These are phyloP conservation scores for Caenorhabditis remanei DNA, from an alignment of 1,140 invertebrate species.

Conservation along the genomic window DNA sequence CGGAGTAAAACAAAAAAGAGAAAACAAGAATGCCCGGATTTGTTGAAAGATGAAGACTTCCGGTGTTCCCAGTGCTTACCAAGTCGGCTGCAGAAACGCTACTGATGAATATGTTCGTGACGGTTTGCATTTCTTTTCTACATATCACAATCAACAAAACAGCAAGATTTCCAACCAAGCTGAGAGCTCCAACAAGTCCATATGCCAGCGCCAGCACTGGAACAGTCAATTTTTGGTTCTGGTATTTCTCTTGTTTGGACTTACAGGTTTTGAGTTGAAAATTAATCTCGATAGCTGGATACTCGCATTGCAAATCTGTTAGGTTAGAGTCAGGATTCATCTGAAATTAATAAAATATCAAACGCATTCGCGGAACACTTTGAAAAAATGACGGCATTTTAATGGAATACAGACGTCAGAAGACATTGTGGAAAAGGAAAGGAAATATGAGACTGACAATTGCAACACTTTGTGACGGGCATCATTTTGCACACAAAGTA, in stretches of 20 bases:
- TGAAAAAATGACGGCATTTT: not conserved
- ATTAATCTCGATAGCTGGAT: not conserved
- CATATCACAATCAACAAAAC: constrained; percentile 64
- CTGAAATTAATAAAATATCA: not conserved
- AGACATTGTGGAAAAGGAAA: not conserved
- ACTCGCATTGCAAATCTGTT: constrained; percentile 44
- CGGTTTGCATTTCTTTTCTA: constrained; percentile 62
- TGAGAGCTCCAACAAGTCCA: constrained; percentile 61
- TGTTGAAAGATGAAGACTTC: not conserved
- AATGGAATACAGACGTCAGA: not conserved
- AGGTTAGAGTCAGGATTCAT: constrained; percentile 32
- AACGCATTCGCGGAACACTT: not conserved
- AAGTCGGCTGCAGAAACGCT: constrained; percentile 65
- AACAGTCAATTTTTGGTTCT: not conserved
- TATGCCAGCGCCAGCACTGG: constrained; percentile 60
- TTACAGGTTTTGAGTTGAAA: constrained; percentile 24
- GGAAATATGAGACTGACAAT: constrained; percentile 52
- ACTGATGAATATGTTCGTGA: constrained; percentile 67
- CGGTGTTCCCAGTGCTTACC: constrained; percentile 43
- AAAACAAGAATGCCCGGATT: not conserved
- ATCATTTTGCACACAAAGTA: not conserved
- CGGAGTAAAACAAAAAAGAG: not conserved
- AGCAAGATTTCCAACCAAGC: constrained; percentile 64
- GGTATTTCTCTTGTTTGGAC: not conserved
- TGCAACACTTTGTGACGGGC: constrained; percentile 39